These are phyloP conservation scores for Trachurus trachurus DNA, from an alignment of 2,797 vertebrate species.

Conservation along the genomic window DNA sequence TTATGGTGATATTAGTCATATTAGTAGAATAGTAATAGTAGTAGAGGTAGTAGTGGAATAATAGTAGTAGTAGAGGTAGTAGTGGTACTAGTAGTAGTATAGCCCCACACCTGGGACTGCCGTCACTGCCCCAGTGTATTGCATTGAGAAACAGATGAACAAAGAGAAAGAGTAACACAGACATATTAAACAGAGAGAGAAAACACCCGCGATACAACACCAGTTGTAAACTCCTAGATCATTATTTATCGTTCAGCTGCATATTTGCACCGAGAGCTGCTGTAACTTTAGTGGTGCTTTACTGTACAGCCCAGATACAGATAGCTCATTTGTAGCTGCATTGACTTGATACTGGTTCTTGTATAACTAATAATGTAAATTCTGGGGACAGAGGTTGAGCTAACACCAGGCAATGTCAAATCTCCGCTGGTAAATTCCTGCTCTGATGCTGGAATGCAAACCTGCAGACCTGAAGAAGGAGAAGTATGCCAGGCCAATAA, in stretches of 20 bases:
- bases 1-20: slow-evolving; percentile 79
- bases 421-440: slow-evolving; percentile 2
- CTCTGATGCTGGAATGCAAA: slow-evolving; percentile 1
- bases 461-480: background rate
- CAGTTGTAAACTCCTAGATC: background rate
- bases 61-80: slow-evolving; percentile 31
- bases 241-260: background rate
- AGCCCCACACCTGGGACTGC: slow-evolving; percentile 84
- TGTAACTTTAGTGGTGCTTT: background rate
- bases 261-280: background rate
- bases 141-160: slow-evolving; percentile 76
- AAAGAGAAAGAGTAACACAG: slow-evolving; percentile 72
- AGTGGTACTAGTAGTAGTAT: slow-evolving; percentile 51
- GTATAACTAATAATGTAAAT: background rate
- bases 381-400: background rate
- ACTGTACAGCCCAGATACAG: background rate
- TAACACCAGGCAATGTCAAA: too few species aligned
- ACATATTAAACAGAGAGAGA: slow-evolving; percentile 48
- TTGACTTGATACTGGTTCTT: background rate
- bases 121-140: slow-evolving; percentile 81
- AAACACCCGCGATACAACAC: slow-evolving; percentile 8
- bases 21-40: slow-evolving; percentile 70
- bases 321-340: background rate
- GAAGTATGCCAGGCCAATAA: too few species aligned
- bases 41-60: slow-evolving; percentile 33